Evolutionary conservation across 2,888 invertebrate species (phyloP), one percentile per base, ranked within the genome.

Genomic region (Aspidiotus rigidus): DNA sequence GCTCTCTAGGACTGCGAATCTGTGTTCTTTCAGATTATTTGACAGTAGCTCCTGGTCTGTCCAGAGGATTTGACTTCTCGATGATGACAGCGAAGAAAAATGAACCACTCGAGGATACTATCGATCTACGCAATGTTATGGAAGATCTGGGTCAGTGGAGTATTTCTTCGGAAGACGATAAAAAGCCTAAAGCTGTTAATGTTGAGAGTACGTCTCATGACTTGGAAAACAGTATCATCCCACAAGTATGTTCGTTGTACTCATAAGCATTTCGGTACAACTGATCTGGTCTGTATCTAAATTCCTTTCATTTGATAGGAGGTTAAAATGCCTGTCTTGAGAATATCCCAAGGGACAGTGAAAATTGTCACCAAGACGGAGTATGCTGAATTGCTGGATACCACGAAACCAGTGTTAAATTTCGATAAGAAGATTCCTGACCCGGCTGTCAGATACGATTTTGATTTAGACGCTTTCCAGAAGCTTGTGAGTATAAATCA

Each of bases 381-480:
- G 75, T 96, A 92, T 92, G 95, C 94, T 0, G 88, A 93, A 76
- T 84, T 88, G 78, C 82, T 96, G 49, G 91, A 96, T 77, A 86
- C 91, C 0, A 85, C 86, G 0, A 83, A 85, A 66, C 90, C 93
- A 0, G 87, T 95, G 0, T 82, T 81, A 1, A 88, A 95, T 77
- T 95, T 94, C 75, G 82, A 86, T 62, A 84, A 90, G 74, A 83
- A 83, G 75, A 85, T 95, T 70, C 90, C 90, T 7, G 85, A 88
- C 71, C 88, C 91, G 80, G 96, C 96, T 0, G 86, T 89, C 75
- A 84, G 83, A 71, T 94, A 87, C 79, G 87, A 88, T 1, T 99
- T 99, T 79, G 91, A 95, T 75, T 81, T 98, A 75, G 99, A 99
- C 79, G 90, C 86, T 39, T 99, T 99, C 77, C 99, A 99, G 77